Conservation (phyloP, 2,797 vertebrate genomes). For the Cheirogaleus major region DNA sequence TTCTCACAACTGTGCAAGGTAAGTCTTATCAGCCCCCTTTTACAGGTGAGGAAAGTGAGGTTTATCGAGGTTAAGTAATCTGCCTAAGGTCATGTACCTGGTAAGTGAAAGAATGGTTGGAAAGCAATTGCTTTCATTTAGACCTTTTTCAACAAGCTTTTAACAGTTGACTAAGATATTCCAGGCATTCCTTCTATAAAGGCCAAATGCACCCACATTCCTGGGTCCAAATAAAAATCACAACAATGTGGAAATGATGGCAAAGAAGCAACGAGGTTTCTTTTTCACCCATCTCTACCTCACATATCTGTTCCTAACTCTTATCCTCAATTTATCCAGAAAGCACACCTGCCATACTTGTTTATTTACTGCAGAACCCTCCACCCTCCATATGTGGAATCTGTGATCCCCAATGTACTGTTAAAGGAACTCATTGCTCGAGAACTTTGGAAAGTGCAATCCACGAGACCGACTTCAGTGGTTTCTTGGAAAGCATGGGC, state of each 20-base stretch:
- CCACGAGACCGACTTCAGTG: neutral
- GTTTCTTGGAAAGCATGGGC: neutral
- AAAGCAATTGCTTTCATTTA: neutral
- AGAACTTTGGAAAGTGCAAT: neutral
- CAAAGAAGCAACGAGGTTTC: neutral
- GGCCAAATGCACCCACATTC: neutral
- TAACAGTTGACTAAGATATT: neutral
- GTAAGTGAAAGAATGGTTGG: neutral
- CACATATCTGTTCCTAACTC: neutral
- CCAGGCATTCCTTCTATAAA: neutral
- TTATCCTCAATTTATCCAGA: neutral
- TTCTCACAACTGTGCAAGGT: neutral
- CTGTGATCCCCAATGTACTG: fast-evolving
- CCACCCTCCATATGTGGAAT: neutral
- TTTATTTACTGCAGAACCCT: neutral
- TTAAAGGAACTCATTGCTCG: fast-evolving
- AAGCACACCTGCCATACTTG: neutral
- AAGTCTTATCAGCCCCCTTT: neutral
- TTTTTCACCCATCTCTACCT: neutral
- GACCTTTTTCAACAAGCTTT: neutral
- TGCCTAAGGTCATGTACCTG: neutral
- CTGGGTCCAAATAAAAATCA: neutral
- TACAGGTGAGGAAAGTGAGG: neutral
- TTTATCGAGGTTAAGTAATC: neutral
- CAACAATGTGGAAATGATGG: neutral